These are phyloP conservation scores for Ammodramus savannarum DNA, from an alignment of 2,113 vertebrate species.

Conservation along the genomic window DNA sequence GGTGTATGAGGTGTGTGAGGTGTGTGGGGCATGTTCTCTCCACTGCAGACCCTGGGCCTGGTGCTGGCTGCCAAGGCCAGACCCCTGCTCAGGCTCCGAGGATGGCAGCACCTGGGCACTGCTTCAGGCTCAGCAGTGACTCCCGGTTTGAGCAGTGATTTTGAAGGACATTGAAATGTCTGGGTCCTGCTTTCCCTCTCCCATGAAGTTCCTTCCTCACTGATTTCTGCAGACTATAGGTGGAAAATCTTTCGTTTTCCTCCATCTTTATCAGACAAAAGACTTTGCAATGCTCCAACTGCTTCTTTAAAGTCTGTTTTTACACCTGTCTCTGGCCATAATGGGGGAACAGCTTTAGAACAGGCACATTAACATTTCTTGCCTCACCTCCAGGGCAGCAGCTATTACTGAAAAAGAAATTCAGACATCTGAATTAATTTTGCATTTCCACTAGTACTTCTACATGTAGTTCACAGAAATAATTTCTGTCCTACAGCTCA, in stretches of 20 bases:
- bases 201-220: background rate
- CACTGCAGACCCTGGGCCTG: background rate
- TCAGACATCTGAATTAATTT: background rate
- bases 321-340: background rate
- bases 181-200: background rate
- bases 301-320: background rate
- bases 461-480: background rate
- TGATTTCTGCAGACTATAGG: background rate
- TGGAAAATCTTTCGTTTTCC: background rate
- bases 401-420: background rate
- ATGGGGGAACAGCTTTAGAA: background rate
- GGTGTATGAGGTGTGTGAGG: background rate
- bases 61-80: background rate
- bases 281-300: background rate
- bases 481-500: background rate
- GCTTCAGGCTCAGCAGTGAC: background rate
- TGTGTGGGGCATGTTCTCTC: background rate
- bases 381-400: background rate
- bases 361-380: background rate
- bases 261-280: background rate
- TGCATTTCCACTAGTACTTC: background rate
- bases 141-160: background rate
- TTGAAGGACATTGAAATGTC: background rate
- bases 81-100: accelerated
- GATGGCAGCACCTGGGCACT: background rate